Evolutionary conservation across 2,797 vertebrate species (phyloP).

Genomic region (Lagorchestes hirsutus): DNA sequence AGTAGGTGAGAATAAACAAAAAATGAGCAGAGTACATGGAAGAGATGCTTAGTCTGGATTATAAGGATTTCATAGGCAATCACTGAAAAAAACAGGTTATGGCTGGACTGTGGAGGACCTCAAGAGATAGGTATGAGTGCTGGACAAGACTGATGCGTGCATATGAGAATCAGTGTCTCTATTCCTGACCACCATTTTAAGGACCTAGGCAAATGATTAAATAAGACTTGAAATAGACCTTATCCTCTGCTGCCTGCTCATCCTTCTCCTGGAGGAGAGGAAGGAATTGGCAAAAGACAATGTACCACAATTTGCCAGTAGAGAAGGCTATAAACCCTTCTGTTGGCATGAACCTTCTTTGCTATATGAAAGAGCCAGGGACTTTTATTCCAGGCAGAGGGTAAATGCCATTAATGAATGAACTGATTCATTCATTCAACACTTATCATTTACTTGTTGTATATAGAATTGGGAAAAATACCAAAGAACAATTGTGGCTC

Average conservation of each 20-base stretch:
- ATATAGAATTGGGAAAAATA: not conserved
- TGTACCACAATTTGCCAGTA: not conserved
- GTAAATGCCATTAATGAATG: not conserved
- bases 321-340: not conserved
- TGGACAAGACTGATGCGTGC: not conserved
- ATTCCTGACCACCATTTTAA: not conserved
- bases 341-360: not conserved
- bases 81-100: too few species aligned
- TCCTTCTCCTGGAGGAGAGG: not conserved
- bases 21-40: not conserved
- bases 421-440: not conserved
- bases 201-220: not conserved
- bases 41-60: not conserved
- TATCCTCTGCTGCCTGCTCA: not conserved
- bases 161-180: not conserved
- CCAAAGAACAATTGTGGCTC: not conserved
- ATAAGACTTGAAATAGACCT: not conserved
- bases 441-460: not conserved
- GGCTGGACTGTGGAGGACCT: not conserved
- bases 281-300: not conserved
- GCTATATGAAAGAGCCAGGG: not conserved
- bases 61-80: not conserved
- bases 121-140: not conserved
- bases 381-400: not conserved
- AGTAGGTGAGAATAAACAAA: not conserved